phyloP scores from a whole-genome alignment of 2,113 vertebrate species.

The Dolichotis patagonum region DNA sequence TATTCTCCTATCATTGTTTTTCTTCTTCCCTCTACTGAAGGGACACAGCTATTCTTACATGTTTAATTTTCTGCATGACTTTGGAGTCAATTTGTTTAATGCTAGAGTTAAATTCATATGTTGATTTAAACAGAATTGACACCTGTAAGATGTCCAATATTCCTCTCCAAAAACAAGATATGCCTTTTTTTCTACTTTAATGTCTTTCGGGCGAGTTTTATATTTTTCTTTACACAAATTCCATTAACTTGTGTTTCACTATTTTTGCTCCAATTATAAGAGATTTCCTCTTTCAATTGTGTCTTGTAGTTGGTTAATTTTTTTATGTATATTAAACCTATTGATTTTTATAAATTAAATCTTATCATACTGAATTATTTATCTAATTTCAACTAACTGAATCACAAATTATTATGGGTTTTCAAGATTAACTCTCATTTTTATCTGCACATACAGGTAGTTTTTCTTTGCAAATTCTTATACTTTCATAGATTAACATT shows the following conservation, averaged over 20 bases:
- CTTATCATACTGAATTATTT: background rate
- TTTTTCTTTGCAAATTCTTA: background rate
- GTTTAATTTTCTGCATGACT: conserved; percentile 33
- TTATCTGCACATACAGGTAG: background rate
- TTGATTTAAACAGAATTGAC: conserved; percentile 11
- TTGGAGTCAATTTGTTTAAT: conserved; percentile 41
- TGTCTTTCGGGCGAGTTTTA: background rate
- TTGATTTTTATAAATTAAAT: conserved; percentile 19
- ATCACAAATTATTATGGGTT: background rate
- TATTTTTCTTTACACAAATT: conserved; percentile 10
- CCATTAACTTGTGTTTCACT: background rate
- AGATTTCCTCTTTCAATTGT: background rate
- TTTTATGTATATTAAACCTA: background rate
- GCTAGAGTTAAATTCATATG: background rate
- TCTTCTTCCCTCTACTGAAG: background rate
- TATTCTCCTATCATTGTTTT: background rate
- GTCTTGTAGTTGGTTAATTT: background rate
- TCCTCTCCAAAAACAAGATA: background rate
- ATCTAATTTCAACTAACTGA: background rate
- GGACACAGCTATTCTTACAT: background rate
- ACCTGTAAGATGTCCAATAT: background rate
- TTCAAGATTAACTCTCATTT: background rate
- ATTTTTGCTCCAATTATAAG: conserved; percentile 1
- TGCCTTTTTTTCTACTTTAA: background rate
- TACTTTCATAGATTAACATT: background rate